Evolutionary conservation across 2,113 vertebrate genomes (phyloP).

Genomic region (Stigmatopora argus): DNA sequence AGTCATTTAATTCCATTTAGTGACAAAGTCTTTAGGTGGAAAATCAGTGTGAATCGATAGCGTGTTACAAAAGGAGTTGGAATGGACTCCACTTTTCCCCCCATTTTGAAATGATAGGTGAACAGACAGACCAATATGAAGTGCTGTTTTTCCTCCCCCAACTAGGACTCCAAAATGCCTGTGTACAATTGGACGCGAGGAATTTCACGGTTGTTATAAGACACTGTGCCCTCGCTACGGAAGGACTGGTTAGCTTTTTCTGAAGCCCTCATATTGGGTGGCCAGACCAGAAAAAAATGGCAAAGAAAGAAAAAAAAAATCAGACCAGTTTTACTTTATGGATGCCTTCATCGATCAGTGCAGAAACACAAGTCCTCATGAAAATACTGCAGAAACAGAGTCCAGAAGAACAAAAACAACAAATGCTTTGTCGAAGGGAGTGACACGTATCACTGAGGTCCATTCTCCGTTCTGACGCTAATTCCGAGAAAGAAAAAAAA

Average conservation of each 20-base stretch:
- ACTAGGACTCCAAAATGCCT: constrained; percentile 7
- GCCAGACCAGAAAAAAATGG: neutral
- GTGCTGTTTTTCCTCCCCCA: neutral
- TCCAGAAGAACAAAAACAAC: neutral
- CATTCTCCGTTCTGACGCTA: neutral
- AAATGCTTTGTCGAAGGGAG: neutral
- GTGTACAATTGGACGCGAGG: constrained; percentile 42
- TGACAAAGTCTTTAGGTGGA: constrained; percentile 10
- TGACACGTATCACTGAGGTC: neutral
- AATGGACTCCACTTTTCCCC: neutral
- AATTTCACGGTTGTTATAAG: constrained; percentile 50
- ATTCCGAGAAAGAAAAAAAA: neutral
- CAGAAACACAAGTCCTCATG: neutral
- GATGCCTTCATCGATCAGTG: constrained; percentile 9
- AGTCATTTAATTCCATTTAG: neutral
- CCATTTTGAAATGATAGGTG: constrained; percentile 16
- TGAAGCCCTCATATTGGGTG: neutral
- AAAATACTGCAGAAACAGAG: neutral
- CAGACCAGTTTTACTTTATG: constrained; percentile 3
- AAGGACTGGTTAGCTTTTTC: constrained; percentile 43
- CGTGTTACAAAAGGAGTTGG: constrained; percentile 12
- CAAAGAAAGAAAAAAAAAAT: constrained; percentile 4
- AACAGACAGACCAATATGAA: neutral
- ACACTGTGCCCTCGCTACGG: constrained; percentile 50
- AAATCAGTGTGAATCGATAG: constrained; percentile 19